These are phyloP conservation scores for Brachyhypopomus occidentalis DNA, from an alignment of 2,113 vertebrate genomes.

Conservation along the genomic window DNA sequence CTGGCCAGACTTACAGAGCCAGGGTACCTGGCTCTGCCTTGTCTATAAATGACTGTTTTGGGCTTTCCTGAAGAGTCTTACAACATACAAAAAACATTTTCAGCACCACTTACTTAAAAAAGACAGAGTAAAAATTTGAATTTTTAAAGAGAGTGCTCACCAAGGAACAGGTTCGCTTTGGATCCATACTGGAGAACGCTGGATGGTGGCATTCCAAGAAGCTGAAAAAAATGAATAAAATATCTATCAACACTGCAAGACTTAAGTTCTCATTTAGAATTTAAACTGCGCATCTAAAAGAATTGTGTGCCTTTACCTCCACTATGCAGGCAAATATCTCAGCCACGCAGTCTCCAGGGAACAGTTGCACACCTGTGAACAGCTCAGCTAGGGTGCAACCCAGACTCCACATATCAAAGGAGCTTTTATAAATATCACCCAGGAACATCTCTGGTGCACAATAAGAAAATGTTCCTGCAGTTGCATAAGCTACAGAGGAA, in stretches of 20 bases:
- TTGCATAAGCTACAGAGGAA: too few species aligned
- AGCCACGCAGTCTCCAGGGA: constrained; percentile 87
- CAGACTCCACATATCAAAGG: constrained; percentile 95
- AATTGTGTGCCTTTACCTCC: constrained; percentile 76
- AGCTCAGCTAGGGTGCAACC: constrained; percentile 91
- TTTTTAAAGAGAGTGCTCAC: constrained; percentile 68
- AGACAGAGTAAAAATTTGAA: too few species aligned
- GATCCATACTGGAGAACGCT: constrained; percentile 84
- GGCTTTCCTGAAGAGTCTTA: constrained; percentile 87
- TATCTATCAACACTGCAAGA: neutral
- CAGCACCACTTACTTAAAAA: too few species aligned
- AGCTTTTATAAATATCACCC: constrained; percentile 86
- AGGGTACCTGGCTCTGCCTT: constrained; percentile 83
- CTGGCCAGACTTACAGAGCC: constrained; percentile 83
- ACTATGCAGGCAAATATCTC: constrained; percentile 95
- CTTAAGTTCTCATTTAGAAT: too few species aligned
- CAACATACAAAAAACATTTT: constrained; percentile 29
- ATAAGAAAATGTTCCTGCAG: constrained; percentile 69
- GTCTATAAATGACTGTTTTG: constrained; percentile 85
- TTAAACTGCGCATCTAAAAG: too few species aligned
- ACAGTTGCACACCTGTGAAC: constrained; percentile 85
- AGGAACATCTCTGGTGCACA: constrained; percentile 92
- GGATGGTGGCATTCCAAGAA: constrained; percentile 85
- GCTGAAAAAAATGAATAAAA: constrained; percentile 67
- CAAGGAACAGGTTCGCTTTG: constrained; percentile 83